Evolutionary conservation across 2,888 invertebrate species (phyloP).

Genomic region (Drosophila anomelani): DNA sequence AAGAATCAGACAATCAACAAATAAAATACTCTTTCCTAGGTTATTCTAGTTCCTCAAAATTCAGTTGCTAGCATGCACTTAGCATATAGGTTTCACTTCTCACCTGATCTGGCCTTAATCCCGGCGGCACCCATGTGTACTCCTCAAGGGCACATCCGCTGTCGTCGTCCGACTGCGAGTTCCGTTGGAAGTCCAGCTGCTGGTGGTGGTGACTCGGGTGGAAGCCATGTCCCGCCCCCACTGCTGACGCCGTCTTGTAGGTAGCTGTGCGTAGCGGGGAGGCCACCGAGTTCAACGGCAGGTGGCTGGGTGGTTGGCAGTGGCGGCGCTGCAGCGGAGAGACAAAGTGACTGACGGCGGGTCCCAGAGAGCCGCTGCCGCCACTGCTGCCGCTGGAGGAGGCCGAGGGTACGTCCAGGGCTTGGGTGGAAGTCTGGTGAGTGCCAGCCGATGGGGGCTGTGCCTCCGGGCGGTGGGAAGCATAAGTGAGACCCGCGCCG

Average conservation of each 20-base stretch:
- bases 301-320: conserved; percentile 75
- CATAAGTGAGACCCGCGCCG: conserved; percentile 62
- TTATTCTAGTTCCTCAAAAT: neutral
- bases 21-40: neutral
- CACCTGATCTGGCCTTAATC: conserved; percentile 98
- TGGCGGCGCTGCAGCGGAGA: conserved; percentile 84
- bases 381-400: conserved; percentile 69
- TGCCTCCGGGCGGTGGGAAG: conserved; percentile 58
- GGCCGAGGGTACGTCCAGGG: conserved; percentile 65
- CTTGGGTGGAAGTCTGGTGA: conserved; percentile 51
- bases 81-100: conserved; percentile 56
- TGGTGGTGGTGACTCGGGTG: conserved; percentile 83
- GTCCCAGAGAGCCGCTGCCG: conserved; percentile 56
- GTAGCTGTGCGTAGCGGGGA: conserved; percentile 82
- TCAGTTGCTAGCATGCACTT: no score
- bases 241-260: conserved; percentile 80
- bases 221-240: conserved; percentile 59
- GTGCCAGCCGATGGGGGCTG: conserved; percentile 45
- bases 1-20: neutral
- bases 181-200: conserved; percentile 90
- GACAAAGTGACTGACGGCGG: conserved; percentile 71
- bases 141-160: conserved; percentile 99
- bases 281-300: conserved; percentile 81
- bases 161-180: conserved; percentile 98
- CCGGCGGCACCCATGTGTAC: conserved; percentile 99